phyloP scores from a whole-genome alignment of 2,888 invertebrate genomes.

The Apamea sordens region DNA sequence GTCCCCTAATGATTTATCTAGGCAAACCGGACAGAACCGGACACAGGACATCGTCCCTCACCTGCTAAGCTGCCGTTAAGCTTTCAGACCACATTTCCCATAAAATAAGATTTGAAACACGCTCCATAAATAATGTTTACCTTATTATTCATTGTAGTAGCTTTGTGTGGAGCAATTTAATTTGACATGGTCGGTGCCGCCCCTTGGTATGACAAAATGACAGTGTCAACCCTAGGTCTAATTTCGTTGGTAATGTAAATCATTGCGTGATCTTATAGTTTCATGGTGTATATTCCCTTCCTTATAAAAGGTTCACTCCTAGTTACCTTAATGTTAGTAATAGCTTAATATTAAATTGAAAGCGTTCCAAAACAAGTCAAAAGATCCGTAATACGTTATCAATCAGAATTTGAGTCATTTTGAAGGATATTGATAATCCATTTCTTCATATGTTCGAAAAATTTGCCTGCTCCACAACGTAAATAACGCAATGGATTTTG shows the following conservation, averaged over 20 bases:
- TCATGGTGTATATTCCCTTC: constrained; percentile 23
- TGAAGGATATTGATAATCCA: no score
- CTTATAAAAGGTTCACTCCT: not conserved
- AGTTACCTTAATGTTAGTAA: not conserved
- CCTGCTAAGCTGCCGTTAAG: constrained; percentile 85
- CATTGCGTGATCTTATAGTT: constrained; percentile 54
- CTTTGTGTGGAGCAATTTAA: constrained; percentile 79
- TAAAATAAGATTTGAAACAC: constrained; percentile 88
- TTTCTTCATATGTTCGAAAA: no score
- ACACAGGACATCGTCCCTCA: constrained; percentile 69
- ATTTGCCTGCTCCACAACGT: no score
- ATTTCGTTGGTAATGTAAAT: constrained; percentile 63
- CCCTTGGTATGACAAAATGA: constrained; percentile 62
- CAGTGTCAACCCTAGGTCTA: constrained; percentile 55
- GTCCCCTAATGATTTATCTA: constrained; percentile 67
- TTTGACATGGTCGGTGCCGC: constrained; percentile 81
- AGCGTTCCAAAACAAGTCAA: not conserved
- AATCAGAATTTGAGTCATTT: no score
- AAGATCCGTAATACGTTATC: no score
- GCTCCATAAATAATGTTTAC: constrained; percentile 80
- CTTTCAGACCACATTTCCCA: constrained; percentile 87
- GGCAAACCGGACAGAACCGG: constrained; percentile 71
- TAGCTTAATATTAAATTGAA: not conserved
- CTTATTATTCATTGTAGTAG: constrained; percentile 77
- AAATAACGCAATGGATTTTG: no score